A percentile compares a stretch with the other conserved stretches of the same genome.
phyloP scores from a whole-genome alignment of 1,140 invertebrate genomes.

The Achatina immaculata region DNA sequence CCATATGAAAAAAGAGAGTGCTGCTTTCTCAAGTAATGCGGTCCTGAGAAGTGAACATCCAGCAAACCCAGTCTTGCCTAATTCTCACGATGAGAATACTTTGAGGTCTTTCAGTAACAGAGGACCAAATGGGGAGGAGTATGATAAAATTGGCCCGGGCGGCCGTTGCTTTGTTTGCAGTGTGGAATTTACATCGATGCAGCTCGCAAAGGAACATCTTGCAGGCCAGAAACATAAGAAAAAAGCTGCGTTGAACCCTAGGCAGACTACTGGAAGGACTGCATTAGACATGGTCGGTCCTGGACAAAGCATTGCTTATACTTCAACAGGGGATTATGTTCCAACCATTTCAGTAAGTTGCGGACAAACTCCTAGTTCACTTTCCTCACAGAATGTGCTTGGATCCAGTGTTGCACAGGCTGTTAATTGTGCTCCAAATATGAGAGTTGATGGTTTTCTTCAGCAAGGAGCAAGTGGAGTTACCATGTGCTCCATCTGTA shows the following conservation, averaged over 20 bases:
- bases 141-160: slow-evolving; percentile 38
- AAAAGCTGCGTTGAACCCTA: slow-evolving; percentile 20
- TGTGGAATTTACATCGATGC: slow-evolving; percentile 49
- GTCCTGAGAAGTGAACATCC: neutral
- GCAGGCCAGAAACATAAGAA: slow-evolving; percentile 47
- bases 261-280: neutral
- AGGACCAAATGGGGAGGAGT: slow-evolving; percentile 24
- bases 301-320: too few relatives aligned
- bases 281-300: neutral
- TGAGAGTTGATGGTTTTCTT: too few relatives aligned
- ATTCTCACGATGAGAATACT: neutral
- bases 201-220: slow-evolving; percentile 49
- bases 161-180: slow-evolving; percentile 52
- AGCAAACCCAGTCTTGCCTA: neutral
- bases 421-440: neutral
- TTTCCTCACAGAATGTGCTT: too few relatives aligned
- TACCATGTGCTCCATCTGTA: slow-evolving; percentile 53
- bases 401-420: too few relatives aligned
- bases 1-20: slow-evolving; percentile 40
- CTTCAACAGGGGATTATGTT: neutral
- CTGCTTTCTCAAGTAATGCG: neutral
- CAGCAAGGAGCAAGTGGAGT: neutral
- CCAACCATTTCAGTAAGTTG: neutral
- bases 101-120: neutral
- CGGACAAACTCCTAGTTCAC: neutral